Percentiles rank a stretch among this genome's conserved stretches.
Conservation (phyloP, 2,797 vertebrate genomes). For the Uromys caudimaculatus region DNA sequence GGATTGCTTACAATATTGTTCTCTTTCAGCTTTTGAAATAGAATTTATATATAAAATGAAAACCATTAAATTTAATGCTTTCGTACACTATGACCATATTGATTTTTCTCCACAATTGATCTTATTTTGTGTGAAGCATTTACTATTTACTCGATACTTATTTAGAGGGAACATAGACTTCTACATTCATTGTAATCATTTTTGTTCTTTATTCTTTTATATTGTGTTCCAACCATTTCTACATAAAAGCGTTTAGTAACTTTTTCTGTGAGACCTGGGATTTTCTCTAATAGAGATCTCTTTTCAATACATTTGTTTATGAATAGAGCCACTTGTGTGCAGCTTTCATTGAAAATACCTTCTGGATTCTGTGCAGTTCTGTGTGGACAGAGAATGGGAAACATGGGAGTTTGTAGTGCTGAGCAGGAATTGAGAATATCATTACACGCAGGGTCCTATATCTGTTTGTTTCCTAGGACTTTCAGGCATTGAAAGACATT, state of each 20-base stretch:
- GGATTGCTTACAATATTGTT: not conserved
- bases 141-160: conserved; percentile 55
- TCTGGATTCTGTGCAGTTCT: not conserved
- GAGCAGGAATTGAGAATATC: not conserved
- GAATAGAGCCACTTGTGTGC: not conserved
- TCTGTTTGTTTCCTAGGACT: not conserved
- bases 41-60: conserved; percentile 64
- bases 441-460: not conserved
- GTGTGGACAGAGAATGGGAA: not conserved
- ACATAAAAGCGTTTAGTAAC: not conserved
- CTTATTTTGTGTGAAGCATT: conserved; percentile 45
- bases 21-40: conserved; percentile 45
- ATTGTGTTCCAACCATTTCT: not conserved
- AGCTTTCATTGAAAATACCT: not conserved
- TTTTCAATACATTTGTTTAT: not conserved
- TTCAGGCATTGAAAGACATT: not conserved
- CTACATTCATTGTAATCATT: conserved; percentile 22
- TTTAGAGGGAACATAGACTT: conserved; percentile 18
- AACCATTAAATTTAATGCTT: conserved; percentile 61
- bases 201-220: conserved; percentile 41
- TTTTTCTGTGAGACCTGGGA: not conserved
- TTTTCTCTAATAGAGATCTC: not conserved
- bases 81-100: conserved; percentile 10
- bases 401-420: not conserved
- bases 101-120: conserved; percentile 66